phyloP scores from a whole-genome alignment of 2,113 vertebrate species.

The Odobenus rosmarus region DNA sequence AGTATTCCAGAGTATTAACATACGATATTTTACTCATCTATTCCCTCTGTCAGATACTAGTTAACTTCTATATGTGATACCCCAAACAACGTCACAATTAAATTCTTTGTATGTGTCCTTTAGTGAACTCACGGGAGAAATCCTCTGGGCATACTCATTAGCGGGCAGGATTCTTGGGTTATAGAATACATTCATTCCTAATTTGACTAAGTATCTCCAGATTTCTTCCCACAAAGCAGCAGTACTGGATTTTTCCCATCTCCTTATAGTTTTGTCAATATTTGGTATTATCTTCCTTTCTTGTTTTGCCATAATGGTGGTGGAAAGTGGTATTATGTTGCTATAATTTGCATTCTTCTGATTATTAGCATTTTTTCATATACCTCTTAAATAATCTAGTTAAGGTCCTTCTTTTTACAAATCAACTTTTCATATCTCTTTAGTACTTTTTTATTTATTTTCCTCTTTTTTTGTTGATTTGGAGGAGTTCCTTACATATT shows the following conservation, averaged over 20 bases:
- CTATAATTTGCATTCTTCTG: not conserved
- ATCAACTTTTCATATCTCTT: not conserved
- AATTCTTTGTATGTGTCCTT: not conserved
- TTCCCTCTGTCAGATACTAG: not conserved
- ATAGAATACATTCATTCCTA: not conserved
- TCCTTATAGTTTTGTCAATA: not conserved
- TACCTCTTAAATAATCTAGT: not conserved
- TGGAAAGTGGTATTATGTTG: not conserved
- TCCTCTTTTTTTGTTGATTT: slow-evolving; percentile 22
- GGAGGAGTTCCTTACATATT: not conserved
- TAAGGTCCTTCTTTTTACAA: not conserved
- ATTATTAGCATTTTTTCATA: not conserved
- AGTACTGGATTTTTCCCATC: not conserved
- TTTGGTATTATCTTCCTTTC: not conserved
- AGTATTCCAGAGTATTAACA: not conserved
- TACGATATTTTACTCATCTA: not conserved
- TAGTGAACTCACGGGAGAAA: not conserved
- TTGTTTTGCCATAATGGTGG: not conserved
- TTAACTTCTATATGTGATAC: not conserved
- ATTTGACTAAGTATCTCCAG: not conserved
- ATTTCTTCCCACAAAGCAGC: not conserved
- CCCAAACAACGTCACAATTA: not conserved
- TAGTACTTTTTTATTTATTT: not conserved
- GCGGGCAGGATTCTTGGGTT: not conserved
- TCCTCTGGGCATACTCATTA: not conserved